A percentile compares a stretch with the other conserved stretches of the same genome.
phyloP scores from a whole-genome alignment of 2,888 invertebrate species.

The Drosophila demipolita region DNA sequence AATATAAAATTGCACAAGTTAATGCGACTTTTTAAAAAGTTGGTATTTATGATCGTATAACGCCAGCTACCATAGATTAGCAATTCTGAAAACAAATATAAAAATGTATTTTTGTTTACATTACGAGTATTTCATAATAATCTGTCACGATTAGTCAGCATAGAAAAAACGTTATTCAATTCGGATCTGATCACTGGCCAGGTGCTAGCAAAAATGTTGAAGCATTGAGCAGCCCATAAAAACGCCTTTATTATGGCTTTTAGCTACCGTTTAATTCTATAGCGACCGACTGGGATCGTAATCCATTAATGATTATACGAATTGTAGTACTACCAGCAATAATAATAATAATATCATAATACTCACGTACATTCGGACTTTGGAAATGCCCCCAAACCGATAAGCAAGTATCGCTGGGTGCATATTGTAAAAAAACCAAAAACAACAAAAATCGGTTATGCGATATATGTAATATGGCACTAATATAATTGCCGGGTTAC shows the following conservation, averaged over 20 bases:
- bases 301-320: slow-evolving; percentile 70
- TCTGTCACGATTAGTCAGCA: background rate
- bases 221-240: slow-evolving; percentile 65
- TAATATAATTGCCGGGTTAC: slow-evolving; percentile 23
- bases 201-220: slow-evolving; percentile 34
- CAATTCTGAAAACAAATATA: background rate
- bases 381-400: slow-evolving; percentile 32
- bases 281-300: slow-evolving; percentile 65
- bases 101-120: background rate
- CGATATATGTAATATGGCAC: slow-evolving; percentile 7
- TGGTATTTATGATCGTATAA: background rate
- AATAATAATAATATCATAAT: slow-evolving; percentile 36
- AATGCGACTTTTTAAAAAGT: background rate
- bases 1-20: background rate
- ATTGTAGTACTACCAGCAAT: slow-evolving; percentile 30
- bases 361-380: slow-evolving; percentile 29
- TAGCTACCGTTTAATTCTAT: slow-evolving; percentile 65
- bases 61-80: background rate
- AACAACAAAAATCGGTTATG: background rate
- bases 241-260: slow-evolving; percentile 72
- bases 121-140: background rate
- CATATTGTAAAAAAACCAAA: slow-evolving; percentile 7
- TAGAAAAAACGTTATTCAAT: slow-evolving; percentile 1
- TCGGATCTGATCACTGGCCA: slow-evolving; percentile 8
- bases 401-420: slow-evolving; percentile 26